Evolutionary conservation across 2,797 vertebrate genomes (phyloP).

Genomic region (Selene dorsalis): DNA sequence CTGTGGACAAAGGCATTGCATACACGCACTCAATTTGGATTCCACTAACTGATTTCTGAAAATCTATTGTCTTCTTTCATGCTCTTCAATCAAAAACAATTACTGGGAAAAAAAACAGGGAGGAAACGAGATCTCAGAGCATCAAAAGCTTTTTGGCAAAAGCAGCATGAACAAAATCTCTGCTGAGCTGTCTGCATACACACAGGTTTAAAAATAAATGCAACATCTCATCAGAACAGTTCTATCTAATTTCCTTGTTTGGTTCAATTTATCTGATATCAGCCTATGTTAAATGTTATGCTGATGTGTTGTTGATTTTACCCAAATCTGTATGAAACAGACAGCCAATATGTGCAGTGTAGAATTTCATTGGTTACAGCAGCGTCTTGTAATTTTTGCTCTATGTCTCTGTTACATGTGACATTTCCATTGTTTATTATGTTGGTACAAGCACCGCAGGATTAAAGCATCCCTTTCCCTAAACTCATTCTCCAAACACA

Average conservation of each 20-base stretch:
- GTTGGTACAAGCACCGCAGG: not conserved
- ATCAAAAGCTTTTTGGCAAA: conserved; percentile 16
- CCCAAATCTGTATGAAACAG: not conserved
- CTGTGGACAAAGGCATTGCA: not conserved
- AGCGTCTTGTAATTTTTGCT: not conserved
- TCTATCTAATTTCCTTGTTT: no score
- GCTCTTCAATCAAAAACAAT: conserved; percentile 17
- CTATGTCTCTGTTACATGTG: not conserved
- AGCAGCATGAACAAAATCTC: conserved; percentile 8
- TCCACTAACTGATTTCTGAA: conserved; percentile 30
- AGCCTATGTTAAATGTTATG: no score
- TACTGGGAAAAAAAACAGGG: conserved; percentile 2
- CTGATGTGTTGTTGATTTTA: not conserved
- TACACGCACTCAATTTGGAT: conserved; percentile 19
- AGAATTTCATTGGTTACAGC: not conserved
- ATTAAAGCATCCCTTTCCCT: not conserved
- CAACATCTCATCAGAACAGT: conserved; percentile 10
- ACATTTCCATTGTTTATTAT: conserved; percentile 1
- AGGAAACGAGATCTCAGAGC: conserved; percentile 10
- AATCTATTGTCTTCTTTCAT: conserved; percentile 16
- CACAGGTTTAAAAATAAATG: conserved; percentile 28
- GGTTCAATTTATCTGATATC: no score
- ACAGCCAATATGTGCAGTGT: not conserved
- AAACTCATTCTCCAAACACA: not conserved
- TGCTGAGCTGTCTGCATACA: conserved; percentile 3